phyloP scores from a whole-genome alignment of 1,140 invertebrate species.

The Gonioctena quinquepunctata region DNA sequence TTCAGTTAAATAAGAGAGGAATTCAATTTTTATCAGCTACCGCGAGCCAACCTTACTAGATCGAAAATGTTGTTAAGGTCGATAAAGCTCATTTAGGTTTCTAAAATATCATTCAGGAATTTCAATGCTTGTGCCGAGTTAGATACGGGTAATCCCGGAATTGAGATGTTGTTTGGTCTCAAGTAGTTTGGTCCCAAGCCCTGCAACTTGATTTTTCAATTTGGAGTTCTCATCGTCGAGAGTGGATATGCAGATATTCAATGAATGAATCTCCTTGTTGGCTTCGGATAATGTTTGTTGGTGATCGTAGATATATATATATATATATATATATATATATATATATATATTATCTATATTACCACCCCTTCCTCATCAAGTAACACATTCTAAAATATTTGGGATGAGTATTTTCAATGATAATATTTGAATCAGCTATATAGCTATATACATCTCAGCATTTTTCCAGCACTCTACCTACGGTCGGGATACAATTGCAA shows the following conservation, averaged over 20 bases:
- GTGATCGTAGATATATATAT: too few species aligned
- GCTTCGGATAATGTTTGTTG: background rate
- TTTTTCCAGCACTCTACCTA: too few species aligned
- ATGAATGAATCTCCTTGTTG: background rate
- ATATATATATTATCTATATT: too few species aligned
- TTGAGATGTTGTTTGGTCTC: background rate
- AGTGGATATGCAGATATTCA: background rate
- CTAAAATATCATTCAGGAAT: background rate
- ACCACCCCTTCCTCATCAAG: too few species aligned
- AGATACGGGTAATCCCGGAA: background rate
- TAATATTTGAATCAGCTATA: too few species aligned
- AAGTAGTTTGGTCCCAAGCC: background rate
- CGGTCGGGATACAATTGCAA: too few species aligned
- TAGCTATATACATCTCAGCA: too few species aligned
- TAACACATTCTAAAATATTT: too few species aligned
- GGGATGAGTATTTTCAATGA: too few species aligned
- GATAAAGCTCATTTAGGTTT: background rate
- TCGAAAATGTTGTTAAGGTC: background rate
- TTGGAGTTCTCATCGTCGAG: background rate
- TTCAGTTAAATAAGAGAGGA: background rate
- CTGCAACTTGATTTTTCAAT: background rate
- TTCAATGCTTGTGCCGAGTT: background rate
- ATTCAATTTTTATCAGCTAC: background rate
- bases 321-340: too few species aligned
- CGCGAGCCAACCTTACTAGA: background rate